A percentile compares a stretch with the other conserved stretches of the same genome.
Conservation (phyloP, 92 coral and sea anemone genomes). For the Desmophyllum pertusum region DNA sequence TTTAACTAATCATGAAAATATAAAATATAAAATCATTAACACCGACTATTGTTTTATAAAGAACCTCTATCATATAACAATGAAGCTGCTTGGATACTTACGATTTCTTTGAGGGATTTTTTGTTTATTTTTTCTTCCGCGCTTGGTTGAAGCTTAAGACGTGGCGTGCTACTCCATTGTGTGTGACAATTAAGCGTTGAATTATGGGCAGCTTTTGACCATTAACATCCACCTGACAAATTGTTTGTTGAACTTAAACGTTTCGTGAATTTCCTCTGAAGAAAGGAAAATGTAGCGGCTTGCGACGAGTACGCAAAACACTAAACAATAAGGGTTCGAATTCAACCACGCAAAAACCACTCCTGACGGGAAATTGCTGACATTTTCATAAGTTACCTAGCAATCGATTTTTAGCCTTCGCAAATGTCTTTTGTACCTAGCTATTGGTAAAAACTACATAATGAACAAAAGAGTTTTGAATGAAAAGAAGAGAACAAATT, state of each 20-base stretch:
- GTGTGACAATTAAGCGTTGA: neutral
- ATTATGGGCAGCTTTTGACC: neutral
- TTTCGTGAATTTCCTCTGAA: too few relatives aligned
- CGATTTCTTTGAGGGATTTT: neutral
- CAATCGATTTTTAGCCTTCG: conserved; percentile 3
- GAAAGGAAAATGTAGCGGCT: neutral
- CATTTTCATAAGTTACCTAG: conserved; percentile 13
- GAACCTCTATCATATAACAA: neutral
- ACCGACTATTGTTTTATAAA: neutral
- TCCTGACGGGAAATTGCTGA: neutral
- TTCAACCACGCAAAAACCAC: neutral
- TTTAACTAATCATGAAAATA: neutral
- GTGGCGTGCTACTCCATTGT: conserved; percentile 38
- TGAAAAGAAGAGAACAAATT: conserved; percentile 6
- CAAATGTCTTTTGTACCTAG: neutral
- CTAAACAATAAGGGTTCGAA: neutral
- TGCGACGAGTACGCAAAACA: neutral
- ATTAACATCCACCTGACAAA: conserved; percentile 13
- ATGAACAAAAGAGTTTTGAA: neutral
- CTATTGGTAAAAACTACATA: neutral
- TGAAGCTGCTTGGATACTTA: neutral
- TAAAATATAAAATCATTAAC: neutral
- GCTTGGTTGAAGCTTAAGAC: conserved; percentile 10
- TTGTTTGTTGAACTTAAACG: neutral
- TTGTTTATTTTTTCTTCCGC: conserved; percentile 3